A percentile compares a stretch with the other conserved stretches of the same genome.
Conservation (phyloP, 2,113 vertebrate species). For the Tychaedon coryphoeus region DNA sequence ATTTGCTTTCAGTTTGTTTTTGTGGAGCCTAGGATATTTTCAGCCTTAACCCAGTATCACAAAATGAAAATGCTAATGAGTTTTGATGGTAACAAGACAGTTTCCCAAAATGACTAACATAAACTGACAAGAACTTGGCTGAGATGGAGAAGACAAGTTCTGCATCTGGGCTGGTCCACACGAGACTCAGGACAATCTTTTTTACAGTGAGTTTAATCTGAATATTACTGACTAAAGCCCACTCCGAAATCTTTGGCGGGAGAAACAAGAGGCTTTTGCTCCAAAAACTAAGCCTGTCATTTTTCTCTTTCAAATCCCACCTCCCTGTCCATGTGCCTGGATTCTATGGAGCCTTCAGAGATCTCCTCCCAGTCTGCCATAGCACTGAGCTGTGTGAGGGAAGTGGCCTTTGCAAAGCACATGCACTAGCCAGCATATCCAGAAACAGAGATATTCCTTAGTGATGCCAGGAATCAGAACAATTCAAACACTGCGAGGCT, state of each 20-base stretch:
- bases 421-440: neutral
- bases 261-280: neutral
- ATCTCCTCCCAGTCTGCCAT: neutral
- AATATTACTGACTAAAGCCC: neutral
- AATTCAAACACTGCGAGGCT: neutral
- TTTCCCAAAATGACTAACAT: neutral
- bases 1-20: slow-evolving; percentile 1
- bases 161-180: neutral
- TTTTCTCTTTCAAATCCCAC: neutral
- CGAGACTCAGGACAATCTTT: neutral
- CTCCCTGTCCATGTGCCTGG: neutral
- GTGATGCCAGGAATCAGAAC: neutral
- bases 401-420: neutral
- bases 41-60: neutral
- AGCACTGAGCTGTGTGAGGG: neutral
- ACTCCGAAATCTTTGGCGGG: neutral
- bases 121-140: neutral
- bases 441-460: neutral
- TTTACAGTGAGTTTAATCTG: neutral
- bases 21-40: neutral
- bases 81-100: neutral
- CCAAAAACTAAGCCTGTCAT: neutral
- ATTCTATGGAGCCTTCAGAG: neutral
- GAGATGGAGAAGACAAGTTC: neutral
- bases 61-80: neutral